Conservation (phyloP, 2,797 vertebrate genomes). For the Acanthurus leucopareius region DNA sequence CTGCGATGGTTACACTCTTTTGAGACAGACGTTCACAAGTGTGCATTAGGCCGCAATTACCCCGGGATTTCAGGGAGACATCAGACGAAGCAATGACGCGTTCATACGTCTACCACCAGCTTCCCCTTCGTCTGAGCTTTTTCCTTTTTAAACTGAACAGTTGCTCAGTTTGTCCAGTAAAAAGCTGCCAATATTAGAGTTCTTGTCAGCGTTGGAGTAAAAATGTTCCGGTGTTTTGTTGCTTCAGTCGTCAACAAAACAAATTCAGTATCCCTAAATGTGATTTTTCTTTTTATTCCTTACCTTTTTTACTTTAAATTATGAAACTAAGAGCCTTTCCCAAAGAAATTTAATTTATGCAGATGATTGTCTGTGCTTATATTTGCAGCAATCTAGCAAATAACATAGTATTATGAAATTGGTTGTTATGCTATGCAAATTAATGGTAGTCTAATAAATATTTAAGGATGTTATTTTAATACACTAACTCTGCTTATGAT, state of each 20-base stretch:
- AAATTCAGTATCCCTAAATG: not conserved
- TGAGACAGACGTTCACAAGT: not conserved
- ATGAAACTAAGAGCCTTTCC: no score
- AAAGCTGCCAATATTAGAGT: not conserved
- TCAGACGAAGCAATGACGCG: not conserved
- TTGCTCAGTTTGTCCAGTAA: not conserved
- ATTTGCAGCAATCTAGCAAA: not conserved
- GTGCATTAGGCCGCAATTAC: not conserved
- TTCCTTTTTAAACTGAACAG: not conserved
- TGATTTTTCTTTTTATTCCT: not conserved
- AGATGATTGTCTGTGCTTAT: not conserved
- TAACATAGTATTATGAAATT: not conserved
- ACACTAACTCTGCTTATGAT: not conserved
- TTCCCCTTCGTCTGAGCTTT: not conserved
- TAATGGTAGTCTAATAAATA: not conserved
- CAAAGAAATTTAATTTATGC: no score
- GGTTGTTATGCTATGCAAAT: not conserved
- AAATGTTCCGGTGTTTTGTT: not conserved
- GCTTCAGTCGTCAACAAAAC: not conserved
- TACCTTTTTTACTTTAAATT: not conserved
- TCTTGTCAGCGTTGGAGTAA: not conserved
- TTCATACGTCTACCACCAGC: not conserved
- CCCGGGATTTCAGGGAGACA: not conserved
- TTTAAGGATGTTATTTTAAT: not conserved
- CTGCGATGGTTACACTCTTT: conserved; percentile 2